Base-by-base conservation (phyloP, 2,797 vertebrate genomes). In the Tokudaia tokunoshimensis region DNA sequence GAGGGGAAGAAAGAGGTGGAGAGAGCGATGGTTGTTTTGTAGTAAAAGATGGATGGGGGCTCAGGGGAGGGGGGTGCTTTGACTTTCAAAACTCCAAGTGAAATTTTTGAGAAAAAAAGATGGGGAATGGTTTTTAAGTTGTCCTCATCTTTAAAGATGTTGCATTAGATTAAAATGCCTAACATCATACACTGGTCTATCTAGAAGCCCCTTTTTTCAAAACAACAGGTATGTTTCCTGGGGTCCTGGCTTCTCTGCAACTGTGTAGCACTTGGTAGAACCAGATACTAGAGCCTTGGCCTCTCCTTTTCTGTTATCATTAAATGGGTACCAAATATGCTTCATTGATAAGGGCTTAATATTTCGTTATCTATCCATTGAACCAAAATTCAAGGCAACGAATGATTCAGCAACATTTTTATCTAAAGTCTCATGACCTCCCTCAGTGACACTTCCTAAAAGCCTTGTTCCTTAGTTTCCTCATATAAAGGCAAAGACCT, bases 311-410 rank as follows among this genome's bases (percentile, higher is more conserved):
- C 55, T 29, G 37, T 20, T 65, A 75, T 80, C 75, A 47, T 94
- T 88, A 76, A 93, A 90, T 52, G 29, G 63, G 10, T 61, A 61
- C 41, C 81, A 88, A 84, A 91, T 57, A 95, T 61, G 50, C 55
- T 41, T 41, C 41, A 41, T 41, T 41, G 41, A 41, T 41, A 41
- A 41, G 41, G 41, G 41, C 41, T 88, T 63, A 6, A 63, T 79
- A 37, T 75, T 22, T 92, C 74, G 70, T 11, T 31, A 63, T 91
- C 92, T 37, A 79, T 80, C 76, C 87, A 11, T 47, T 59, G 67
- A 96, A 70, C 83, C 83, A 93, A 96, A 89, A 86, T 89, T 79
- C 34, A 82, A 67, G 55, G 14, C 14, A 72, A 75, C 13, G 47
- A 75, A 26, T 90, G 37, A 63, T 61, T 63, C 19, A 63, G 34